Evolutionary conservation across 2,113 vertebrate species (phyloP).

Genomic region (Pao palembangensis): DNA sequence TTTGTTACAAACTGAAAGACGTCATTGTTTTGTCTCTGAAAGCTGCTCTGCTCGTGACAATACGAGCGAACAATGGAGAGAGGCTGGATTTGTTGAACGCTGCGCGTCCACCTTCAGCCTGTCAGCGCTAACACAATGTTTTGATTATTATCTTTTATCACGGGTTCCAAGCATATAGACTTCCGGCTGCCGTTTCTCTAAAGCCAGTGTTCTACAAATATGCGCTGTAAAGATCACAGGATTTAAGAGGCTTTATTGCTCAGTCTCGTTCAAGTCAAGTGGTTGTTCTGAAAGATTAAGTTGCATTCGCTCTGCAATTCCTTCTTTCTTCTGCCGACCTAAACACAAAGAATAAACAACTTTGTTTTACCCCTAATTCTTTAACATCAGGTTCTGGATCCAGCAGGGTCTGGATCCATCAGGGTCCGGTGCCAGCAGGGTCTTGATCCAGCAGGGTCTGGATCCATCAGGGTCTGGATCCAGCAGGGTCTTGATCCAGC

Average conservation of each 20-base stretch:
- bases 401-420: too few species aligned
- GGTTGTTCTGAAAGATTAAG: not conserved
- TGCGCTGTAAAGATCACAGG: not conserved
- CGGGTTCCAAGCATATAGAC: conserved; percentile 16
- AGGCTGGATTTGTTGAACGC: conserved; percentile 10
- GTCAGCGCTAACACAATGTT: conserved; percentile 13
- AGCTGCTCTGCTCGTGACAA: conserved; percentile 33
- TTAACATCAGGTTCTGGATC: too few species aligned
- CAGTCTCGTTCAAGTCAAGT: not conserved
- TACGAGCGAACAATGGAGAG: conserved; percentile 25
- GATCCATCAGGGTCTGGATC: too few species aligned
- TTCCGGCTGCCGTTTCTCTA: conserved; percentile 15
- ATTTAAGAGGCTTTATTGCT: not conserved
- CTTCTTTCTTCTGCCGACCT: not conserved
- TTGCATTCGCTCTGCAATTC: not conserved
- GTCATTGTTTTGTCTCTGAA: conserved; percentile 32
- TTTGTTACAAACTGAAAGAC: conserved; percentile 16
- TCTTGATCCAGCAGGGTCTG: too few species aligned
- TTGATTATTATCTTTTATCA: conserved; percentile 29
- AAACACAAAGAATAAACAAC: not conserved
- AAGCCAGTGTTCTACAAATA: not conserved
- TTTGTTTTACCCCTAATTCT: too few species aligned
- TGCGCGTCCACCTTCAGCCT: conserved; percentile 18
- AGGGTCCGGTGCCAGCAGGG: too few species aligned
- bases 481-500: too few species aligned